Evolutionary conservation across 2,113 vertebrate genomes (phyloP), one percentile per base, ranked within the genome.

Genomic region (Melanostigma gelatinosum): DNA sequence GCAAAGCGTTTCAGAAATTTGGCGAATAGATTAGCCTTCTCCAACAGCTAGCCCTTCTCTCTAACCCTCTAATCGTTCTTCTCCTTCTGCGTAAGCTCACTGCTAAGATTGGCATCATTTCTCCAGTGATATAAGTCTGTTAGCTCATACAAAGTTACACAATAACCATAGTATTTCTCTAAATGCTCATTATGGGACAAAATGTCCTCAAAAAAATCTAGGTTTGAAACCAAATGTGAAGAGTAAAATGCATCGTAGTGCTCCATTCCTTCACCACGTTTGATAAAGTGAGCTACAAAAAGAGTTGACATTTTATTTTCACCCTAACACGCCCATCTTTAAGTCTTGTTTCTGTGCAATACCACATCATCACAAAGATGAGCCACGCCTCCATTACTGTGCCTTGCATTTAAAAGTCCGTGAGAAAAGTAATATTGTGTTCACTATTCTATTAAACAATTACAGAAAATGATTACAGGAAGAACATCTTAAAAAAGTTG

Each of bases 231-330:
- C 15, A 68, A 67, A 70, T 24, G 48, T 11, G 16, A 36, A 1
- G 27, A 27, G 15, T 11, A 6, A 72, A 65, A 66, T 58, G 40
- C 10, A 29, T 22, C 6, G 38, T 34, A 69, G n/a, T 42, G 24
- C 73, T 72, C 20, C 8, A 32, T 64, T 79, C 40, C 46, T 64
- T 34, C 22, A 15, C 27, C 24, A 16, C 38, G 32, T 82, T 83
- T 79, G 62, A 79, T 84, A 36, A 66, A 65, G 70, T 16, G 15
- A 44, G 61, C 60, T 38, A 34, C 75, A 84, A 83, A 72, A 83
- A 50, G 40, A 80, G 54, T 46, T 60, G 81, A 90, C 83, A 77
- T 86, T 90, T 87, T 86, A 71, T 89, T 88, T 90, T 86, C 80
- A 80, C 57, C 60, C 69, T 63, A 79, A 88, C 80, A 55, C 66